Evolutionary conservation across 2,113 vertebrate genomes (phyloP).

Genomic region (Diadophis punctatus): DNA sequence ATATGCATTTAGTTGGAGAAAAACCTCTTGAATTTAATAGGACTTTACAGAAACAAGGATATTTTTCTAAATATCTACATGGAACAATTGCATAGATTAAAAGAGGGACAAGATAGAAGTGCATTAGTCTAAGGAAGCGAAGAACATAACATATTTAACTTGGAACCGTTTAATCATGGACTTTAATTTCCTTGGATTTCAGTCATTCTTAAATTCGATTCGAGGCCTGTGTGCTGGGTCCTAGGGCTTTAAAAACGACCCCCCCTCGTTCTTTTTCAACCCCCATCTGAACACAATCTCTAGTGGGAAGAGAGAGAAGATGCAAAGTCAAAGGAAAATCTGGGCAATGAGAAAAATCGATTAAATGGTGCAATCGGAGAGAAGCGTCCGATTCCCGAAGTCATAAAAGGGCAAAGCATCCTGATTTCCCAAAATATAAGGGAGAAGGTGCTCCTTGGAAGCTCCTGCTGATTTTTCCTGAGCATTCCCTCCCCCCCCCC

Average conservation of each 20-base stretch:
- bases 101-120: neutral
- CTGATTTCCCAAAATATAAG: neutral
- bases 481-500: neutral
- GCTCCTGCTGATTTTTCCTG: neutral
- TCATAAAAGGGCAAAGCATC: neutral
- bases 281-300: neutral
- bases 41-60: neutral
- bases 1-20: neutral
- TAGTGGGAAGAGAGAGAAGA: neutral
- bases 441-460: neutral
- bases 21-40: neutral
- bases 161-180: neutral
- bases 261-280: neutral
- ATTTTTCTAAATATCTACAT: neutral
- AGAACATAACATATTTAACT: neutral
- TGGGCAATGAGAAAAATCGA: neutral
- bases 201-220: neutral
- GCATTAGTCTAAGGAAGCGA: neutral
- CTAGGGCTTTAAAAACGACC: neutral
- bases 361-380: neutral
- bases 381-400: neutral
- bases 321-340: neutral
- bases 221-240: neutral
- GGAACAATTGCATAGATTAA: neutral
- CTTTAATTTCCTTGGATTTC: neutral